Base-by-base conservation (phyloP, 2,113 vertebrate genomes). In the Protobothrops mucrosquamatus region DNA sequence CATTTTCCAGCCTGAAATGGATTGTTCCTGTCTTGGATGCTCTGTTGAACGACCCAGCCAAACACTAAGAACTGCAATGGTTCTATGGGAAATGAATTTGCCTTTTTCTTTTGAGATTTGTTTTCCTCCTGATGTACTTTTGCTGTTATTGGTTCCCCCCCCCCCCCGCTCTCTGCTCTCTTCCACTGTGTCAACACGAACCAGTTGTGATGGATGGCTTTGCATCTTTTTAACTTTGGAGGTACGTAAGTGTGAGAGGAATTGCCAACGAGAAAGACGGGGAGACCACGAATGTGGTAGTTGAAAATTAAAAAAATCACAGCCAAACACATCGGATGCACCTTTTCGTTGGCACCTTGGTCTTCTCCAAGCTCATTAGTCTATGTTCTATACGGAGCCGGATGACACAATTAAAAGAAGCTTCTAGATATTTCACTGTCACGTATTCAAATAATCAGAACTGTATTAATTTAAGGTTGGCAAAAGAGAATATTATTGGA, bases 1-100 rank as follows among this genome's bases (percentile, higher is more conserved):
- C n/a, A 26, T 6, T 88, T 88, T 89, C 29, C 94, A 92, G 48
- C 39, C 52, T 46, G 54, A 23, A 29, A n/a, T 20, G 15, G 92
- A 90, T 43, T 29, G 48, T 91, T 89, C 93, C 92, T 93, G 54
- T n/a, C 2, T 29, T 2, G 0, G 15, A 90, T 57, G 93, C 93
- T 57, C 29, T 85, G 43, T 43, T 43, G 15, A 15, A 55, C 3
- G 54, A 90, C 92, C n/a, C 64, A 39, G 48, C 94, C 90, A 90
- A 0, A 4, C 8, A 3, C 24, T 14, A 15, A 9, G 87, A 29
- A 43, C 2, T 54, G 29, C 57, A 43, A 52, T 3, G 0, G 6
- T 0, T 74, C 87, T 91, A 61, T 12, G 87, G 90, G 93, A 95
- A 91, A 57, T 88, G 89, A 92, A 59, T 94, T 85, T 93, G 89